Base-by-base conservation (phyloP, 2,113 vertebrate species). In the Lipotes vexillifer region DNA sequence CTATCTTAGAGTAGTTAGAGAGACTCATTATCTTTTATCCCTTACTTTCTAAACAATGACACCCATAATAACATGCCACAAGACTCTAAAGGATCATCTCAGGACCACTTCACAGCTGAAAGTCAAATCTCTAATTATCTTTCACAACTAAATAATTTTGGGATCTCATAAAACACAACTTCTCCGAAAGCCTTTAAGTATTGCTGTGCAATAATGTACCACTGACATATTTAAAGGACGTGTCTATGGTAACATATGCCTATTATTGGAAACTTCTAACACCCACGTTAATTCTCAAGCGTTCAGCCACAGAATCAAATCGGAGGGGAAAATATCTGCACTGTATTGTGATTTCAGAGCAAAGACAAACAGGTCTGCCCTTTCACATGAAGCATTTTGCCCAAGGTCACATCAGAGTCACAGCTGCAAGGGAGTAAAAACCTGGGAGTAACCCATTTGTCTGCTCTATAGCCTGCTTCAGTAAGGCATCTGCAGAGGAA, bases 161-260 rank as follows among this genome's bases (percentile, higher is more conserved):
- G 69, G 13, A 75, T 93, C 86, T 88, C 93, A 94, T 88, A 96
- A 98, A 98, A 98, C 95, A 97, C 41, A 97, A 83, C 87, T 98
- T 98, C 65, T 97, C 92, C 97, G 88, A 85, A 38, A 97, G 98
- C 89, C 97, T 98, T 95, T 90, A 94, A 78, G 81, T 57, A 94
- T 82, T 77, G 41, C 85, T 98, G 90, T 63, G 59, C 89, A 96
- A 94, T 96, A 97, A 46, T 52, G 8, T 78, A 96, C 94, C 21
- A 6, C 41, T 97, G 96, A 98, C 97, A 97, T 87, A 88, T 15
- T 97, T 97, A 98, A 98, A 96, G 90, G 75, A 97, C 29, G 98
- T 98, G 98, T 98, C 98, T 98, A 98, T 99, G 98, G 98, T 96
- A 98, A 98, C 98, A 97, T 92, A 78, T 38, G 95, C 74, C 82